Base-by-base conservation (phyloP, 2,113 vertebrate genomes). In the Asarcornis scutulata region DNA sequence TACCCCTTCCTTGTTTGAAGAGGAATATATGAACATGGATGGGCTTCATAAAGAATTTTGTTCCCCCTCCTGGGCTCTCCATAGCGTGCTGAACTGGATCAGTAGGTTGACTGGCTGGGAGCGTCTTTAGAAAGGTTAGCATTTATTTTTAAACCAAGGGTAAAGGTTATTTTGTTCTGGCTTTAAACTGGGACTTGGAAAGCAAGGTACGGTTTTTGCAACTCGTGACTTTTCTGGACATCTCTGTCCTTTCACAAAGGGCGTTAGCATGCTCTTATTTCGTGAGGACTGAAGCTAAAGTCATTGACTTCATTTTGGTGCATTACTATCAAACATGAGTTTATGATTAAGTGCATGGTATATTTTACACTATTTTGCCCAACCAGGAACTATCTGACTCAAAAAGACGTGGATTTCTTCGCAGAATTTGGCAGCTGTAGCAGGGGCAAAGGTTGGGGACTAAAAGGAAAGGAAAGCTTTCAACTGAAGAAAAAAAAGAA, bases 161-260 rank as follows among this genome's bases (percentile, higher is more conserved):
- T 14, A 64, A 42, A 77, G 55, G 40, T 2, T 58, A 10, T 77
- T 83, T 88, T 71, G 31, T 67, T 25, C 44, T 40, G n/a, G 11
- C 60, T 63, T 75, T 82, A 50, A 88, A 72, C 11, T 46, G 63
- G 15, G 48, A 64, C 42, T 75, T 89, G 36, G 64, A 82, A 83
- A 86, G 52, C 77, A 86, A 67, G 11, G 22, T 76, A 44, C 7
- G 11, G 25, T 46, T 42, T 69, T 77, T 83, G 15, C 40, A 60
- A 1, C 26, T 75, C 1, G 0, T 25, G 3, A 25, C 31, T 63
- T 83, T 59, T 50, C 36, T 67, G 46, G 16, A 16, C 0, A 0
- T 36, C 4, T 3, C 66, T 5, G 4, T 17, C 20, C 32, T 82
- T 66, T 74, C 34, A 36, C 31, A 40, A 23, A 78, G 25, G 40